A percentile compares a stretch with the other conserved stretches of the same genome.
phyloP scores from a whole-genome alignment of 2,888 invertebrate genomes.

The Lasius fuliginosus region DNA sequence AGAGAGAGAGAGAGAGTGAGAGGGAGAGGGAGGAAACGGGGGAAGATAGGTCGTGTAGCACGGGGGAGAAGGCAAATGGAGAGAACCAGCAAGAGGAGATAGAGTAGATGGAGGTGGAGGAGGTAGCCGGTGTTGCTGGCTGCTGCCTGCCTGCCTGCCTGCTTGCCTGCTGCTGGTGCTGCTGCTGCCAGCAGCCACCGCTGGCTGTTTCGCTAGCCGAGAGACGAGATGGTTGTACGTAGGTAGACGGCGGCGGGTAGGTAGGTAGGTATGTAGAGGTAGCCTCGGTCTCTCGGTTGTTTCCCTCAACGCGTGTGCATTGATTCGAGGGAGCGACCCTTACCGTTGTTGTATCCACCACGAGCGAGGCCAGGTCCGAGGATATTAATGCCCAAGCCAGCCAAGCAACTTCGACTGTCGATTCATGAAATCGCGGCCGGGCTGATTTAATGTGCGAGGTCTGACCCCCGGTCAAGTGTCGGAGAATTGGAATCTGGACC shows the following conservation, averaged over 20 bases:
- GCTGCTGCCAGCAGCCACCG: constrained; percentile 56
- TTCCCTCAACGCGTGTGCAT: constrained; percentile 74
- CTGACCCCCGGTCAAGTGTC: constrained; percentile 41
- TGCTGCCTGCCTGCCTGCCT: constrained; percentile 59
- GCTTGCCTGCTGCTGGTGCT: constrained; percentile 63
- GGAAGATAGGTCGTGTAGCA: constrained; percentile 55
- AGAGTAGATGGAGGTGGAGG: constrained; percentile 55
- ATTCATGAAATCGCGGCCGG: constrained; percentile 43
- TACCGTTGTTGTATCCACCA: constrained; percentile 65
- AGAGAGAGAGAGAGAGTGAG: constrained; percentile 44
- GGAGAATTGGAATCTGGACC: constrained; percentile 32
- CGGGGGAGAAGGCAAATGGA: constrained; percentile 68
- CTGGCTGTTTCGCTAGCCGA: constrained; percentile 55
- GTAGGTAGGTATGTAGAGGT: constrained; percentile 58
- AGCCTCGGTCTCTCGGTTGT: constrained; percentile 55
- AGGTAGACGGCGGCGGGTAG: constrained; percentile 54
- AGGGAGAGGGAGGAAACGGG: constrained; percentile 23
- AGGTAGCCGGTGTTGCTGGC: constrained; percentile 52
- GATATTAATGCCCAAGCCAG: constrained; percentile 57
- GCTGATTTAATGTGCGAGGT: constrained; percentile 40
- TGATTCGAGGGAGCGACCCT: constrained; percentile 78
- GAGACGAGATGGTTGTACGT: constrained; percentile 56
- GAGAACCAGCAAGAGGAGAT: constrained; percentile 59
- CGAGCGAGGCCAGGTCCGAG: constrained; percentile 64
- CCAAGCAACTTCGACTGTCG: constrained; percentile 48